phyloP scores from a whole-genome alignment of 2,888 invertebrate species.

The Cantharis flavilabris region DNA sequence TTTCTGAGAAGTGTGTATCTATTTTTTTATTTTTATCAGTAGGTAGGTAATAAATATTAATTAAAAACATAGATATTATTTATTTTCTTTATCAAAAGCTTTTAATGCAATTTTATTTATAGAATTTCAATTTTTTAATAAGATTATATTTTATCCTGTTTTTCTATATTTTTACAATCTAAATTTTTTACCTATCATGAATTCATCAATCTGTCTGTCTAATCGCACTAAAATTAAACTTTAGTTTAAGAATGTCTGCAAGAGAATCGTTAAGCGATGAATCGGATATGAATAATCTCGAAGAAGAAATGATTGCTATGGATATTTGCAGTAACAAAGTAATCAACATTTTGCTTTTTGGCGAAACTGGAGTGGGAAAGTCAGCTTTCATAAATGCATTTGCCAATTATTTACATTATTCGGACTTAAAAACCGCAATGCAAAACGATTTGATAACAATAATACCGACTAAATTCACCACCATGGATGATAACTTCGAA shows the following conservation, averaged over 20 bases:
- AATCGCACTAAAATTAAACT: background rate
- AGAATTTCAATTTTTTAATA: no score
- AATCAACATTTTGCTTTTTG: constrained; percentile 34
- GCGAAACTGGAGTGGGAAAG: constrained; percentile 33
- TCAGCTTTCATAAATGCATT: constrained; percentile 35
- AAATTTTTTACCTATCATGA: no score
- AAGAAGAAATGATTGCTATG: background rate
- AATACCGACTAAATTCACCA: constrained; percentile 29
- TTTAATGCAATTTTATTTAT: no score
- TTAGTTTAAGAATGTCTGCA: background rate
- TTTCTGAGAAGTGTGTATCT: no score
- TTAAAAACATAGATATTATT: no score
- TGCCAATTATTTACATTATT: constrained; percentile 25
- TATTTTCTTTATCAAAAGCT: no score
- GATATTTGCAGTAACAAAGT: background rate
- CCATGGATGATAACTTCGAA: constrained; percentile 28
- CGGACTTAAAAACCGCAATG: constrained; percentile 19
- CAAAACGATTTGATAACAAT: constrained; percentile 16
- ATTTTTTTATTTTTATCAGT: no score
- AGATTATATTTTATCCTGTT: no score
- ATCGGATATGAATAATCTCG: background rate
- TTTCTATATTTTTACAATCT: no score
- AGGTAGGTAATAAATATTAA: no score
- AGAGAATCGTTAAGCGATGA: background rate
- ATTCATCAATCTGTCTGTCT: no score